Percentiles rank a stretch among this genome's conserved stretches.
These are phyloP conservation scores for Cyanistes caeruleus DNA, from an alignment of 2,113 vertebrate species.

Conservation along the genomic window DNA sequence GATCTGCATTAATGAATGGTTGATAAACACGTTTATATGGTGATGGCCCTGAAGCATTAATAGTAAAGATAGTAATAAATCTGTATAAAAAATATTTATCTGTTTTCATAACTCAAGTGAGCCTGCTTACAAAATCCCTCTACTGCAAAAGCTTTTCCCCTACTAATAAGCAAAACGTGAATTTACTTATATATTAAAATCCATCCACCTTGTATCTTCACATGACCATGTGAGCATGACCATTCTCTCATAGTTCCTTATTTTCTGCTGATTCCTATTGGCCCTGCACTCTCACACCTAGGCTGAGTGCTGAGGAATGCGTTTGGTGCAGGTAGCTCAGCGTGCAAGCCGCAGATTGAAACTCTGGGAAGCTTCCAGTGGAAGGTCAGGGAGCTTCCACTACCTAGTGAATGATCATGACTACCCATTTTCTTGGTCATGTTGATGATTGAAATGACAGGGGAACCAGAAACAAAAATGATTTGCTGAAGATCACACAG, in stretches of 20 bases:
- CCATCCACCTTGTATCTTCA: neutral
- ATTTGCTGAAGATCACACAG: neutral
- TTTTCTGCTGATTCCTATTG: neutral
- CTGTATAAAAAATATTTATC: neutral
- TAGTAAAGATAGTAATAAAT: neutral
- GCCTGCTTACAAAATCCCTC: neutral
- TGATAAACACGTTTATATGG: neutral
- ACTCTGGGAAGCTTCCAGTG: neutral
- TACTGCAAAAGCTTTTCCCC: neutral
- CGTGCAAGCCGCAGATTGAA: neutral
- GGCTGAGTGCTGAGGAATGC: neutral
- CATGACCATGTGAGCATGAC: neutral
- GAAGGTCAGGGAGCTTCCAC: neutral
- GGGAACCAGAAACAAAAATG: neutral
- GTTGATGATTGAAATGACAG: neutral
- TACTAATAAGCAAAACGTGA: neutral
- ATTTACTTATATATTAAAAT: neutral
- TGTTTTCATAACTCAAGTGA: neutral
- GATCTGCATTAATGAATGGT: neutral
- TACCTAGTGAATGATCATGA: neutral
- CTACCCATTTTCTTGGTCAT: neutral
- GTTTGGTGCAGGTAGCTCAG: neutral
- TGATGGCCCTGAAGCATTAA: neutral
- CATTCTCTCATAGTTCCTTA: neutral
- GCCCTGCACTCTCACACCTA: neutral